These are phyloP conservation scores for Lasioglossum figueresi DNA, from an alignment of 2,888 invertebrate genomes.

Conservation along the genomic window DNA sequence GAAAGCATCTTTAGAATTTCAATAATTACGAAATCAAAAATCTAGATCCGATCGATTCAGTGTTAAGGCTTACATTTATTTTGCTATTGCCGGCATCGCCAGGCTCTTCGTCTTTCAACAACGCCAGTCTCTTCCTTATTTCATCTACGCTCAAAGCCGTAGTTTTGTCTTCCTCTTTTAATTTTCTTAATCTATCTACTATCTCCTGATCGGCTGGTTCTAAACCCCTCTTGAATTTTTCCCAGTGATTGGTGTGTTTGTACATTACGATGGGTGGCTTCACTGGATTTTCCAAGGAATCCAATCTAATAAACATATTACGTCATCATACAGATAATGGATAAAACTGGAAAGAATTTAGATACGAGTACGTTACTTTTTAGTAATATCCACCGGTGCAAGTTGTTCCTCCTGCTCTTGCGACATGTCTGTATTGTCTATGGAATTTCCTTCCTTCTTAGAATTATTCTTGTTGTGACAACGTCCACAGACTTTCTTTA, in stretches of 20 bases:
- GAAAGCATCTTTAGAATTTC: no score
- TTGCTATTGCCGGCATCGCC: slow-evolving; percentile 59
- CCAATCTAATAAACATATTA: slow-evolving; percentile 81
- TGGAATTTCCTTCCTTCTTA: slow-evolving; percentile 53
- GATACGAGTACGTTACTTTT: slow-evolving; percentile 63
- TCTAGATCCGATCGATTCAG: no score
- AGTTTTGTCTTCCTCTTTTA: slow-evolving; percentile 86
- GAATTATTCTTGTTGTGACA: slow-evolving; percentile 84
- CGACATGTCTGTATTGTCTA: slow-evolving; percentile 42
- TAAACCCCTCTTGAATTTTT: slow-evolving; percentile 83
- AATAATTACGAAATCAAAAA: no score
- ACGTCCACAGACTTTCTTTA: slow-evolving; percentile 88
- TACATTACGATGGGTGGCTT: slow-evolving; percentile 86
- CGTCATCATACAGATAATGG: background rate
- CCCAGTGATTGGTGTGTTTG: slow-evolving; percentile 79
- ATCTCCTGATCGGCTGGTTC: slow-evolving; percentile 87
- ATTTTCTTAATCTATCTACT: slow-evolving; percentile 87
- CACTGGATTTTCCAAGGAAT: slow-evolving; percentile 85
- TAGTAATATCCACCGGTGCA: slow-evolving; percentile 76
- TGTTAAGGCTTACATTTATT: slow-evolving; percentile 67
- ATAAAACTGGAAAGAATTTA: background rate
- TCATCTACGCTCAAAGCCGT: slow-evolving; percentile 87
- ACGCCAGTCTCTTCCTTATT: slow-evolving; percentile 87
- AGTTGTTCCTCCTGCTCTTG: slow-evolving; percentile 64
- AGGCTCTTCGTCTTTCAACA: slow-evolving; percentile 87